Conservation (phyloP, 2,888 invertebrate genomes). For the Calliopum simillimum region DNA sequence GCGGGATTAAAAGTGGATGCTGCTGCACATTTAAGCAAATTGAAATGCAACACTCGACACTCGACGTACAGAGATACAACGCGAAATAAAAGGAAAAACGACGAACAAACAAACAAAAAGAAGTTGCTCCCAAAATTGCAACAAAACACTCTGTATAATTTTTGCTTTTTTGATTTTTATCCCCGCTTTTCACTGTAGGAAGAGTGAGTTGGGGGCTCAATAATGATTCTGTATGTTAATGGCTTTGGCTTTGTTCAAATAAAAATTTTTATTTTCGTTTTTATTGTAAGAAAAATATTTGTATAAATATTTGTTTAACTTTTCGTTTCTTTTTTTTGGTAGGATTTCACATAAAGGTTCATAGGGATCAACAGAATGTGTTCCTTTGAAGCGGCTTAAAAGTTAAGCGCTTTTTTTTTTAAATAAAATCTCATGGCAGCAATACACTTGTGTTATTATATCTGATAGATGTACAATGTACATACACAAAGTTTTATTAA, state of each 20-base stretch:
- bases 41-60: constrained; percentile 38
- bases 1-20: constrained; percentile 40
- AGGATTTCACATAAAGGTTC: too few species aligned
- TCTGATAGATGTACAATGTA: too few species aligned
- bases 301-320: too few species aligned
- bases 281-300: neutral
- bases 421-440: too few species aligned
- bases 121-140: constrained; percentile 6
- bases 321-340: too few species aligned
- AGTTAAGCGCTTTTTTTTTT: too few species aligned
- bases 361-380: too few species aligned
- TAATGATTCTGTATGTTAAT: neutral
- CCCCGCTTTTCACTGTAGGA: neutral
- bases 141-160: constrained; percentile 22
- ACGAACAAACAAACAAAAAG: neutral
- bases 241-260: neutral
- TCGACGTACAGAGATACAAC: constrained; percentile 14
- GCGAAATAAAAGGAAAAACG: neutral
- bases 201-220: neutral
- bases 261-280: neutral
- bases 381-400: too few species aligned
- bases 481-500: too few species aligned
- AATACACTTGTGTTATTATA: too few species aligned
- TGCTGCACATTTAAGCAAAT: constrained; percentile 42
- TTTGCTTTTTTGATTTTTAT: constrained; percentile 8